phyloP scores from a whole-genome alignment of 2,888 invertebrate genomes.

The Parascotia fuliginaria region DNA sequence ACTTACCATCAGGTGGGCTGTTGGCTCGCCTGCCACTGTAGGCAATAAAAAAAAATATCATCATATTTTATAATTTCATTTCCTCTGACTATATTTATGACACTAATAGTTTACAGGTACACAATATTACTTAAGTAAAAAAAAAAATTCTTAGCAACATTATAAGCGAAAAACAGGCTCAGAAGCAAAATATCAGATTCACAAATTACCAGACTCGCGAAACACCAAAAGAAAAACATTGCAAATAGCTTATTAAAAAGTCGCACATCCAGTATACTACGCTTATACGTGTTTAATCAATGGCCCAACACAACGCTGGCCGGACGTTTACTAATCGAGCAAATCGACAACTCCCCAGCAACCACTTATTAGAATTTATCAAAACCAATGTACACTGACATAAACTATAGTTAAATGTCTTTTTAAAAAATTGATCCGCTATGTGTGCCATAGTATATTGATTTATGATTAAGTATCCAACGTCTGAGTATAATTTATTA shows the following conservation, averaged over 20 bases:
- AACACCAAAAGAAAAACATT: background rate
- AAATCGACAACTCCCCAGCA: constrained; percentile 41
- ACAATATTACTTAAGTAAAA: too few species aligned
- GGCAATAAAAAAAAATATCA: too few species aligned
- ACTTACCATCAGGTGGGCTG: too few species aligned
- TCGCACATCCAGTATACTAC: background rate
- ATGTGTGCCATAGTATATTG: constrained; percentile 46
- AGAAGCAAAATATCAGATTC: too few species aligned
- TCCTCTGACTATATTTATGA: too few species aligned
- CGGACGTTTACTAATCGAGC: constrained; percentile 54
- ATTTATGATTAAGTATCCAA: constrained; percentile 28
- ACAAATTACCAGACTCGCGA: too few species aligned
- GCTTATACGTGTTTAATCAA: constrained; percentile 30
- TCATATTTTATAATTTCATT: too few species aligned
- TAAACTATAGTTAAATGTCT: constrained; percentile 62
- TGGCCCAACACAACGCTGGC: constrained; percentile 26
- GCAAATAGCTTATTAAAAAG: background rate
- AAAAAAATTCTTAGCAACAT: too few species aligned
- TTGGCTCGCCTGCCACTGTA: too few species aligned
- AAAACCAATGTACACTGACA: constrained; percentile 57
- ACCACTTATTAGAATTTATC: constrained; percentile 72
- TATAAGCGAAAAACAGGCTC: background rate
- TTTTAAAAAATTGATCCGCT: constrained; percentile 60
- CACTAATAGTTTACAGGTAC: too few species aligned
- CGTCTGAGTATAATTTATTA: constrained; percentile 30